Base-by-base conservation (phyloP, 2,797 vertebrate species). In the Danio jaintianensis region DNA sequence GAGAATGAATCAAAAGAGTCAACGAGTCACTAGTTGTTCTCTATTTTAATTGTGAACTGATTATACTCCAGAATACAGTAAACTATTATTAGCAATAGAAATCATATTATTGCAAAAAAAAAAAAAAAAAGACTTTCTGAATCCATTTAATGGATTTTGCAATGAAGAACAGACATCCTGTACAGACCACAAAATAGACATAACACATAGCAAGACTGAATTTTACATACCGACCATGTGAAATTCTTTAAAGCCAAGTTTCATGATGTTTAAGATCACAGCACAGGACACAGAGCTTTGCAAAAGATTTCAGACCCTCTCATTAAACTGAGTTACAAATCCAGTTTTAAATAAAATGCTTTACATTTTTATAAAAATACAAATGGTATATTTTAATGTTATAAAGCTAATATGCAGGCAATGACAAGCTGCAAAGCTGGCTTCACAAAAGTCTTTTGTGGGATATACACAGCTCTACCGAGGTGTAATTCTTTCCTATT, bases 271-370 rank as follows among this genome's bases (percentile, higher is more conserved):
- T 58, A 66, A 47, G 1, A 64, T 29, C 79, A 75, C 78, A 38
- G 78, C 13, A 64, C 15, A 56, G 11, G 52, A 72, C 70, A 58
- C 79, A 81, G 52, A 67, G 75, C 63, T 55, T 67, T 68, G 20
- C 63, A 77, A 77, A 68, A 63, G 22, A 47, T 56, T 67, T 43
- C 22, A 38, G 22, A 63, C 12, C 16, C 73, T 63, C 29, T 63
- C 7, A 22, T 42, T 16, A 52, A 20, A 18, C 43, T 38, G 9
- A 47, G 4, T 7, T 71, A 56, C 38, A 45, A 72, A 69, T 59
- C 2, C 43, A 67, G 10, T 9, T 47, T 29, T 2, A 10, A 59
- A 11, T 6, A 9, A 48, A 75, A 36, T 56, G 20, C 15, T 43
- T 42, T 20, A 43, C 20, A 29, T 61, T 20, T 47, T 61, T 13